Percentiles rank a stretch among this genome's conserved stretches.
Conservation (phyloP, 2,797 vertebrate species). For the Todus mexicanus region DNA sequence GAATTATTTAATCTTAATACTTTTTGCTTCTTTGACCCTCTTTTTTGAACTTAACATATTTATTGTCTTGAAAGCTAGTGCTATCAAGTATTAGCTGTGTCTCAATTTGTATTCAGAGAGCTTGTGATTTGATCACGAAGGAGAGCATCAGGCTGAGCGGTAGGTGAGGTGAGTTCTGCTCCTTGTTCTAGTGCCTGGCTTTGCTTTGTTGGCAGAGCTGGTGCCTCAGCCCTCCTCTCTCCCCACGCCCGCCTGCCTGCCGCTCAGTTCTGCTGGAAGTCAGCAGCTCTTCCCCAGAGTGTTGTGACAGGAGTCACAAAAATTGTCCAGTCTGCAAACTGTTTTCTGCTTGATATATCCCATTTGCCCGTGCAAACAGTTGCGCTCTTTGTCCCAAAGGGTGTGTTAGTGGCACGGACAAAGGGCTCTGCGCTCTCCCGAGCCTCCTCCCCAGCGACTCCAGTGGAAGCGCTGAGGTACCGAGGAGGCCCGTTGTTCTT, state of each 20-base stretch:
- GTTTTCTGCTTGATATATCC: not conserved
- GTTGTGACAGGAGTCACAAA: not conserved
- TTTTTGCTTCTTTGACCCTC: not conserved
- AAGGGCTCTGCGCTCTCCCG: not conserved
- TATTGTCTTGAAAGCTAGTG: not conserved
- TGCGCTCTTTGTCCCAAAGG: not conserved
- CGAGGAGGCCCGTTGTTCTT: not conserved
- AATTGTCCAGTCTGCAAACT: not conserved
- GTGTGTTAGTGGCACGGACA: not conserved
- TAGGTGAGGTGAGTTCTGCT: not conserved
- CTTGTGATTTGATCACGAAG: not conserved
- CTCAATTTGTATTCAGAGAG: not conserved
- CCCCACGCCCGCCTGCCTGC: rapidly evolving
- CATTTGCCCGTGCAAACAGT: not conserved
- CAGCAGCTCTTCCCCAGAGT: not conserved
- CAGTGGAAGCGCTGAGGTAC: not conserved
- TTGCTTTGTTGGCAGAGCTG: not conserved
- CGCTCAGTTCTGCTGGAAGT: not conserved
- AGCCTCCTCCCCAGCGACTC: not conserved
- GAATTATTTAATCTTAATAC: not conserved
- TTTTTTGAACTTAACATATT: not conserved
- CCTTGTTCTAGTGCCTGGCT: not conserved
- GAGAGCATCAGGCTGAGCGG: not conserved
- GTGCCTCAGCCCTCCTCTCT: not conserved
- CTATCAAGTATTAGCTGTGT: not conserved